phyloP scores from a whole-genome alignment of 1,140 invertebrate genomes.

The Capitella teleta region DNA sequence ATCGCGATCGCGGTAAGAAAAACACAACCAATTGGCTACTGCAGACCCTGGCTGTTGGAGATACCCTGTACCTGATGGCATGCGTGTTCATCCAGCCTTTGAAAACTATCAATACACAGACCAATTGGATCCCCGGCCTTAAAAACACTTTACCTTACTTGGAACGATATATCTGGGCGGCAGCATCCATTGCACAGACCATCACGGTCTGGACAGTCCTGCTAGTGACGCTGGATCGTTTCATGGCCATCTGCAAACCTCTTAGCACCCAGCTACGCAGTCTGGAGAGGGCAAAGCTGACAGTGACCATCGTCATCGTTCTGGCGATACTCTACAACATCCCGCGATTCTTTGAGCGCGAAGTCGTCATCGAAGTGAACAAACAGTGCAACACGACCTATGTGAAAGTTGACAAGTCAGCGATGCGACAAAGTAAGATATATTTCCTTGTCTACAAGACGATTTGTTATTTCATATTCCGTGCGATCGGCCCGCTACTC shows the following conservation, averaged over 20 bases:
- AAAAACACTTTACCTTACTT: conserved; percentile 5
- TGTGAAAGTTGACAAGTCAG: conserved; percentile 3
- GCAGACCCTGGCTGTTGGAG: conserved; percentile 9
- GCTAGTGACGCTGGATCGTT: conserved; percentile 12
- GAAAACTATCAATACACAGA: conserved; percentile 5
- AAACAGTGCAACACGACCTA: background rate
- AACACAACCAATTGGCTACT: conserved; percentile 12
- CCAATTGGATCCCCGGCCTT: conserved; percentile 6
- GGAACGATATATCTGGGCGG: conserved; percentile 9
- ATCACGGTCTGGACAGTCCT: conserved; percentile 11
- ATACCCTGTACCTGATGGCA: conserved; percentile 12
- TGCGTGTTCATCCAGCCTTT: conserved; percentile 13
- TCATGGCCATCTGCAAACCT: conserved; percentile 10
- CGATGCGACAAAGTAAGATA: conserved; percentile 5
- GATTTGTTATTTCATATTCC: conserved; percentile 12
- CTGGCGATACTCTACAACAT: conserved; percentile 12
- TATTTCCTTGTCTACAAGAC: conserved; percentile 15
- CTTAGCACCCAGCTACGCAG: conserved; percentile 7
- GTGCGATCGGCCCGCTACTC: conserved; percentile 9
- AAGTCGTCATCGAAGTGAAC: background rate
- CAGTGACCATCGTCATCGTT: conserved; percentile 4
- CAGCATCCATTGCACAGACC: conserved; percentile 10
- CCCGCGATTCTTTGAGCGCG: conserved; percentile 11
- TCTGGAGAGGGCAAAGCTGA: background rate
- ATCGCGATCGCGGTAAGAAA: conserved; percentile 7